Evolutionary conservation across 2,113 vertebrate genomes (phyloP), one percentile per base, ranked within the genome.

Genomic region (Varanus salvator): DNA sequence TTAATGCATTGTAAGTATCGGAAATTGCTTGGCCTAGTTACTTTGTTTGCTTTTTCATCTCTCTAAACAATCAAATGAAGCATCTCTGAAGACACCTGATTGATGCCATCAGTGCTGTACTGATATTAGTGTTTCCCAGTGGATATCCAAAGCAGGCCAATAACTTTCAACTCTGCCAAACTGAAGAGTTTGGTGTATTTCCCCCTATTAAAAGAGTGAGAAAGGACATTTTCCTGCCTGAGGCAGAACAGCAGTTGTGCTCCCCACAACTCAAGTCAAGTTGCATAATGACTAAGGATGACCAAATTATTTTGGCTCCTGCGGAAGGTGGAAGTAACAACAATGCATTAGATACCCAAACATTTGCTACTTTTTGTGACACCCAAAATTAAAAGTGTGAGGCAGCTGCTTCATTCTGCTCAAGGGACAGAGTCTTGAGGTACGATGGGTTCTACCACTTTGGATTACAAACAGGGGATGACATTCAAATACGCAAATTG

Each of bases 1-100:
- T 96, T 96, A 96, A 95, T 96, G 92, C 83, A 54, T 87, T 96
- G 82, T 94, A 97, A 96, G 93, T 94, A 96, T 95, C 93, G 95
- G 93, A 92, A 97, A 95, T 95, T 96, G 95, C 95, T 96, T 94
- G 90, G 94, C 94, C 92, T 87, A 88, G 93, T 96, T 93, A 86
- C 94, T 97, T 89, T 94, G 6, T 86, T 96, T 97, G 87, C 89
- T 96, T 96, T 95, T 96, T 95, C 94, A 97, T 97, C 91, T 95
- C 94, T 94, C 93, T 92, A 93, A 94, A 95, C 93, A 97, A 96
- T 96, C 95, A 96, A 95, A 95, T 95, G 95, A 96, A 97, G 90
- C 89, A 95, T 96, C 89, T 93, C 92, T 92, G 94, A 95, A 96
- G 93, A 95, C 95, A 93, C 80, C 88, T 96, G 95, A 97, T 96